Percentiles rank a stretch among this genome's conserved stretches.
Conservation (phyloP, 2,797 vertebrate species). For the Hydrocynus forskahlii region DNA sequence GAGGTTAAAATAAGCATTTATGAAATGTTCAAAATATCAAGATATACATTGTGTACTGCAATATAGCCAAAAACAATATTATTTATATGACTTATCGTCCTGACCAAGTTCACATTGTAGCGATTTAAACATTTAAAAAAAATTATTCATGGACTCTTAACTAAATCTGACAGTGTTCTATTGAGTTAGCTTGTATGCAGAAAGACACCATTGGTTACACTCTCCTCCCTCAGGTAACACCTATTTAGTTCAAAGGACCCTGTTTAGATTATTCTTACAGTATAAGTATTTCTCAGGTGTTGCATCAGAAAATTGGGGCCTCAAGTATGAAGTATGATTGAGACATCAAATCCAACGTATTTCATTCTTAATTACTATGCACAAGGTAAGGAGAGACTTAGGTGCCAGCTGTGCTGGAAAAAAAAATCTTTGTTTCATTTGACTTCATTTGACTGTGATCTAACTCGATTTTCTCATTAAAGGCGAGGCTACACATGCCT, state of each 20-base stretch:
- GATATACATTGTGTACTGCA: too few relatives aligned
- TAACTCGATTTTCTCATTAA: background rate
- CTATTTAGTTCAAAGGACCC: background rate
- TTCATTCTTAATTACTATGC: background rate
- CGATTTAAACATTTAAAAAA: too few relatives aligned
- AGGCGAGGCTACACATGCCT: background rate
- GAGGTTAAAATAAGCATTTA: too few relatives aligned
- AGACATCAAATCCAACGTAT: background rate
- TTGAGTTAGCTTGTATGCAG: background rate
- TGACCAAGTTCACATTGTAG: too few relatives aligned
- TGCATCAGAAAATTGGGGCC: conserved; percentile 30
- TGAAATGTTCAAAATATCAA: too few relatives aligned
- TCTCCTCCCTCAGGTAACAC: background rate
- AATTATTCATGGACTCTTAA: background rate
- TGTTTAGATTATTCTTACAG: background rate
- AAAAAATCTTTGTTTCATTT: background rate
- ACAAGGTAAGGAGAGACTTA: background rate
- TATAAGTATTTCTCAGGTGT: conserved; percentile 29
- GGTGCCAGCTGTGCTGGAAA: background rate
- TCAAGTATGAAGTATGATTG: background rate
- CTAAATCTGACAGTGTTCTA: background rate
- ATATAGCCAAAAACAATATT: too few relatives aligned
- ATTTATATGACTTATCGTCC: too few relatives aligned
- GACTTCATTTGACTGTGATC: background rate
- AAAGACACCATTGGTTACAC: background rate